Conservation (phyloP, 2,113 vertebrate species). For the Lophochroa leadbeateri region DNA sequence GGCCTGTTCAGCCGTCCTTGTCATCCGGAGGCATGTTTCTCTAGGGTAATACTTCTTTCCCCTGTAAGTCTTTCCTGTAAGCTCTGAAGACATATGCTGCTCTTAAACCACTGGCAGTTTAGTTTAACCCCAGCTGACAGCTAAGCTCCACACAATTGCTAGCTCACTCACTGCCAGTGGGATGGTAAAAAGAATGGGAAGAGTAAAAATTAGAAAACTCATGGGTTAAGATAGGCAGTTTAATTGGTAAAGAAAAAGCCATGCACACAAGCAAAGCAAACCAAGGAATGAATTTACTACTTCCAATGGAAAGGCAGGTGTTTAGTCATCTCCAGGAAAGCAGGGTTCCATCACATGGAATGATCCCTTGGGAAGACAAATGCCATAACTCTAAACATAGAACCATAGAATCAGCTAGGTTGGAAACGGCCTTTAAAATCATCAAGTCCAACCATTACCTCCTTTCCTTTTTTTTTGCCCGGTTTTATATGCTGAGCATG, state of each 20-base stretch:
- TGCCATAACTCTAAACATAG: not conserved
- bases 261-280: not conserved
- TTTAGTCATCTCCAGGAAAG: not conserved
- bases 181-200: not conserved
- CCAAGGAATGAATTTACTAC: not conserved
- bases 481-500: not conserved
- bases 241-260: not conserved
- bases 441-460: not conserved
- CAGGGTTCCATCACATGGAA: not conserved
- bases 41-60: not conserved
- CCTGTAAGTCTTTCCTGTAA: not conserved
- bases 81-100: not conserved
- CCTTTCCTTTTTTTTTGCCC: not conserved
- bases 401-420: not conserved
- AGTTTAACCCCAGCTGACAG: not conserved
- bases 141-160: not conserved
- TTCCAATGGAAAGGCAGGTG: not conserved
- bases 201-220: not conserved
- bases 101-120: not conserved
- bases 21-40: not conserved
- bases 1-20: not conserved
- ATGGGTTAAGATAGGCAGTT: not conserved
- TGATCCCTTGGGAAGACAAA: not conserved
- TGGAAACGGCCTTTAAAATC: not conserved
- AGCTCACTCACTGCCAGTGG: not conserved